Percentiles rank a stretch among this genome's conserved stretches.
Conservation (phyloP, 2,113 vertebrate species). For the Penelope pileata region DNA sequence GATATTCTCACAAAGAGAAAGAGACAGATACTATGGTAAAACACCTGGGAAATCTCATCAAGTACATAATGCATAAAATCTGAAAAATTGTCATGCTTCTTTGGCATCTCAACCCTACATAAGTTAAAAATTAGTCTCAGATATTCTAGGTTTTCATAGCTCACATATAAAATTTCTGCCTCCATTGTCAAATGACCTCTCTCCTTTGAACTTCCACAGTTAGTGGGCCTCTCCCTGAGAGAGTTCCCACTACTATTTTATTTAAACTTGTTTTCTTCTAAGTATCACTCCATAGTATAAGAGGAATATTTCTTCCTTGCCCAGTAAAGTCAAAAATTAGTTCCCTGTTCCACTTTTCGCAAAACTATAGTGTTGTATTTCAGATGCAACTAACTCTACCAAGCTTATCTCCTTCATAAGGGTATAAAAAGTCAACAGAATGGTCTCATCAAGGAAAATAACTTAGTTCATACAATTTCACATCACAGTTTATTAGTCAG, state of each 20-base stretch:
- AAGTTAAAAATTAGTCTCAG: background rate
- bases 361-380: background rate
- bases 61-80: background rate
- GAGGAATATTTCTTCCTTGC: background rate
- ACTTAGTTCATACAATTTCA: background rate
- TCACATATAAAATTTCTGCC: background rate
- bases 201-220: background rate
- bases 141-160: background rate
- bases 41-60: background rate
- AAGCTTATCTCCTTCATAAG: background rate
- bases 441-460: background rate
- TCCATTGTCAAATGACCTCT: background rate
- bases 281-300: background rate
- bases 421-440: background rate
- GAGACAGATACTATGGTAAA: background rate
- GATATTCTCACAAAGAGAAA: background rate
- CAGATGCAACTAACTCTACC: background rate
- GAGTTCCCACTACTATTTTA: background rate
- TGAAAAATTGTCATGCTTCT: background rate
- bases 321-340: background rate
- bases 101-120: background rate
- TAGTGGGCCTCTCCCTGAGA: background rate
- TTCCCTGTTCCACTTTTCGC: background rate
- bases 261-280: background rate
- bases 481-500: background rate